Evolutionary conservation across 2,888 invertebrate species (phyloP), one percentile per base, ranked within the genome.

Genomic region (Drosophila leonis): DNA sequence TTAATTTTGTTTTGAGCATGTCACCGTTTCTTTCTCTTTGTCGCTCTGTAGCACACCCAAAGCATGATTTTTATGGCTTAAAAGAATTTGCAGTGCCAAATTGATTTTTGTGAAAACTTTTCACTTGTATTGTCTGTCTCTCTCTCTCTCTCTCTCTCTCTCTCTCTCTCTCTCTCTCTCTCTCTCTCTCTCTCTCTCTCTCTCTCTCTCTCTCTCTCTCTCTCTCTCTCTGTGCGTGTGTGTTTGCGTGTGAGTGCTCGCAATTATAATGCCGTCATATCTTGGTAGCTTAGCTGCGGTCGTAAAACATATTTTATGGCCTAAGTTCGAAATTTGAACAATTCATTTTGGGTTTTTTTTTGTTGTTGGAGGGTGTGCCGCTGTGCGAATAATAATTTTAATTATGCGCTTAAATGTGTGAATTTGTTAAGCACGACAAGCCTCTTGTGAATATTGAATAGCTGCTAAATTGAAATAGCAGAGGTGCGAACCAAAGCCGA

Each of bases 261-360:
- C 79, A 81, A 82, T 77, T 81, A 84, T 85, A 80, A 81, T 82
- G 67, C 55, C 37, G 29, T 70, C 87, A 82, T 86, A 78, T 70
- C 62, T 78, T 61, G 64, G 13, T 37, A 55, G 73, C 70, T 80
- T 64, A 65, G 62, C 65, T 39, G 52, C 63, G 62, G 63, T 61
- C 84, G 31, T 42, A 80, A 82, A 81, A 66, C 79, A 78, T 74
- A 86, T 82, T 84, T 82, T 75, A 83, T 70, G 78, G 54, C 49
- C 57, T 42, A 72, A 64, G 55, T 75, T 81, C 55, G 24, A 82
- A 78, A 75, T 72, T 41, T 60, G 5, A 49, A 56, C 57, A 78
- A 71, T 71, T 67, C 44, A 52, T 63, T 60, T 69, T 63, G 35
- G 75, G 37, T 20, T 62, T 52, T 59, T 3, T 15, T 29, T 27